Evolutionary conservation across 2,113 vertebrate species (phyloP).

Genomic region (Hippocampus guttulatus): DNA sequence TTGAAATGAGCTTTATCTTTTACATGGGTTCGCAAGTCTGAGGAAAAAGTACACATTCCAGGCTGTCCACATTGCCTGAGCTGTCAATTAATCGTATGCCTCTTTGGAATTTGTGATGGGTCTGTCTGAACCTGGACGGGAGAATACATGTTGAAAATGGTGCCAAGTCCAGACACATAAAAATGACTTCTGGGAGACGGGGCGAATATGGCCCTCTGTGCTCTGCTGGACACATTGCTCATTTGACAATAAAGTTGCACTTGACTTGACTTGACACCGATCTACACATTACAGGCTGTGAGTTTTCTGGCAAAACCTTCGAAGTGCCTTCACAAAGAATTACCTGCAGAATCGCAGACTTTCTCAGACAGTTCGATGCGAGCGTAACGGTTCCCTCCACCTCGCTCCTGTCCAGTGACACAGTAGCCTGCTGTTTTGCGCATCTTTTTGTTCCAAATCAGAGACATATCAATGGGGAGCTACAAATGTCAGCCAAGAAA

Average conservation of each 20-base stretch:
- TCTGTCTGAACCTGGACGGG: too few species aligned
- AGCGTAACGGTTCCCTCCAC: constrained; percentile 67
- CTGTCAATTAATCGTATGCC: too few species aligned
- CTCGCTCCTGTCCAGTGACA: constrained; percentile 67
- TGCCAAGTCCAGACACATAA: too few species aligned
- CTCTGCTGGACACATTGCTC: neutral
- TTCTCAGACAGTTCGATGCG: constrained; percentile 86
- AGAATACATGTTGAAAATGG: too few species aligned
- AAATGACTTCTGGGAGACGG: too few species aligned
- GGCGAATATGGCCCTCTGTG: neutral
- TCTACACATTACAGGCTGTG: neutral
- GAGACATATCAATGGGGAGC: constrained; percentile 79
- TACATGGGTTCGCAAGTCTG: too few species aligned
- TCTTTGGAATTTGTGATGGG: too few species aligned
- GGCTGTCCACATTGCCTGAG: too few species aligned
- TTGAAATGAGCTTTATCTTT: too few species aligned
- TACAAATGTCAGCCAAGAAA: constrained; percentile 40
- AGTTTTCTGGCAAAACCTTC: neutral
- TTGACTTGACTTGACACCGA: neutral
- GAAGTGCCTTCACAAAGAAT: neutral
- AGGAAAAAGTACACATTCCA: too few species aligned
- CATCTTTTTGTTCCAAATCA: constrained; percentile 94
- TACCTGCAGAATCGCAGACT: constrained; percentile 89
- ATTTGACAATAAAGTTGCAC: too few species aligned
- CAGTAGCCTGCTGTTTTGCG: constrained; percentile 87